Evolutionary conservation across 2,888 invertebrate genomes (phyloP), one percentile per base, ranked within the genome.

Genomic region (Agrotis ipsilon): DNA sequence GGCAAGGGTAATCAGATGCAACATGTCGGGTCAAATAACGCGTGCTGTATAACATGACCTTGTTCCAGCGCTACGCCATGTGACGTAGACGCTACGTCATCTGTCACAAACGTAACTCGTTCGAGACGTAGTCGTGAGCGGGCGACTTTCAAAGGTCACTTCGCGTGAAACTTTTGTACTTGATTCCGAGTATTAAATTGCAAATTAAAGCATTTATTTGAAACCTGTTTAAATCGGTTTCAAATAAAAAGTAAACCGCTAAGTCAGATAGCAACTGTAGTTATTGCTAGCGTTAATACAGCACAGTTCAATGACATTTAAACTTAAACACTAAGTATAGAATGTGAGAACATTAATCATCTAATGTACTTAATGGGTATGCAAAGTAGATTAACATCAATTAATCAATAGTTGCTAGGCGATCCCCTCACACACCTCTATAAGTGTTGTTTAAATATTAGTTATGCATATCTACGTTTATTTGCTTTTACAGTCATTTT

Each of bases 61-160:
- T 84, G 76, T 70, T 62, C 52, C 58, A 46, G 57, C 62, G 75
- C 72, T 57, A 78, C 59, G 74, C 69, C 57, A 61, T 48, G 46
- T 83, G 82, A 83, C 82, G 83, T 73, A 48, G 43, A 18, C 48
- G n/a, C 45, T 65, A 79, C 84, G 84, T 84, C 84, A 84, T 54
- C 39, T 27, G 14, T 27, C 51, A 32, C 61, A 58, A 19, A 27
- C 49, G 62, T 78, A 67, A 80, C 70, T 64, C 59, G 70, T 46
- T 58, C 68, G 45, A 61, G 62, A 73, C 75, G 54, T 74, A 45
- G 69, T 63, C 57, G 68, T 64, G 51, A 64, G 51, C 48, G 64
- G 68, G 27, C 64, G 64, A 59, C 68, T 70, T 72, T 70, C 62
- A 81, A 77, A 84, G 83, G 75, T 84, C 78, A 82, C 49, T 27